These are phyloP conservation scores for Toxostoma redivivum DNA, from an alignment of 2,113 vertebrate genomes.

Conservation along the genomic window DNA sequence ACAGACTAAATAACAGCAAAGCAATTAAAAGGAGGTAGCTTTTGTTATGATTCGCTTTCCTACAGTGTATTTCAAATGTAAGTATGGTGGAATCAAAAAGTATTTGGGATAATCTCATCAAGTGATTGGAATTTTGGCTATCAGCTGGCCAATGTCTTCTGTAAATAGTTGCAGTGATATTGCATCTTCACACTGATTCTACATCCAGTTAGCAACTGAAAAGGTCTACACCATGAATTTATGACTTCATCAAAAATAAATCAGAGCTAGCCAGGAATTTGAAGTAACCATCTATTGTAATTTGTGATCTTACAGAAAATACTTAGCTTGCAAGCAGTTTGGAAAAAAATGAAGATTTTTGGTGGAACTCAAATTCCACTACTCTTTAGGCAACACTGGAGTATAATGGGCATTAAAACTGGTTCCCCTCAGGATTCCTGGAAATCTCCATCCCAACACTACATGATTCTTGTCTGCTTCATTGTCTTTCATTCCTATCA, in stretches of 20 bases:
- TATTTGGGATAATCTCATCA: neutral
- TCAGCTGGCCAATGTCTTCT: neutral
- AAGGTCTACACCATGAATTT: neutral
- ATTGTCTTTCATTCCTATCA: neutral
- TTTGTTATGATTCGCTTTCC: neutral
- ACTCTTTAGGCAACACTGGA: neutral
- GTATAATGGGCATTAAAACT: neutral
- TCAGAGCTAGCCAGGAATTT: neutral
- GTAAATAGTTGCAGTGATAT: neutral
- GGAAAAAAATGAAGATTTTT: neutral
- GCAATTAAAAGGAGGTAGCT: neutral
- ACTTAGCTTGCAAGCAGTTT: neutral
- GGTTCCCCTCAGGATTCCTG: neutral
- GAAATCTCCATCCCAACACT: neutral
- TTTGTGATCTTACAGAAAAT: neutral
- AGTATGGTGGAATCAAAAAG: neutral
- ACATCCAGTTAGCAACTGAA: neutral
- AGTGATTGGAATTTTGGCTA: neutral
- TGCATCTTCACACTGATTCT: neutral
- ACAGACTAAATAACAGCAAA: neutral
- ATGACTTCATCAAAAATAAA: neutral
- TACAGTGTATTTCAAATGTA: neutral
- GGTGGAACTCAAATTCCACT: neutral
- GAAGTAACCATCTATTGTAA: neutral
- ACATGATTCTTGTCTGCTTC: neutral